Percentiles rank a stretch among this genome's conserved stretches.
Evolutionary conservation across 2,113 vertebrate species (phyloP).

Genomic region (Oncorhynchus keta): DNA sequence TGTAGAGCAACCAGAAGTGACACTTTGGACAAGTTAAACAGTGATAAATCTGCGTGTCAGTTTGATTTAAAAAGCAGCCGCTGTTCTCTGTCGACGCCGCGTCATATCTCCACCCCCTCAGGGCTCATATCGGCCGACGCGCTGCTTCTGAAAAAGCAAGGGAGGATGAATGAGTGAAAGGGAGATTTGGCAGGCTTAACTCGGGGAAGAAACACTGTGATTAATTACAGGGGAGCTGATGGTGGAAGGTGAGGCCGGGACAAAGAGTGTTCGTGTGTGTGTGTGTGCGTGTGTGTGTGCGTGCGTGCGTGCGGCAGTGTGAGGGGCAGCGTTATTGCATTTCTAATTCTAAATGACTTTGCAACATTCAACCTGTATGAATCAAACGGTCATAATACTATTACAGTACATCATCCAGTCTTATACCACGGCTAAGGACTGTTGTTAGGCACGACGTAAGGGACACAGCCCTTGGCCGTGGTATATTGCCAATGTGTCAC

Average conservation of each 20-base stretch:
- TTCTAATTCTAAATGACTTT: no score
- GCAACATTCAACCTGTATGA: no score
- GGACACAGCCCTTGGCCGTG: no score
- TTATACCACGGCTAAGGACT: slow-evolving; percentile 29
- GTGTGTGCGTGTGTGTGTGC: slow-evolving; percentile 37
- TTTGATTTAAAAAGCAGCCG: slow-evolving; percentile 69
- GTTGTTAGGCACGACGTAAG: no score
- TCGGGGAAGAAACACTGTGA: slow-evolving; percentile 59
- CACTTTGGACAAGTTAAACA: slow-evolving; percentile 76
- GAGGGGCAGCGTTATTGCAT: neutral
- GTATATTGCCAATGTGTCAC: no score
- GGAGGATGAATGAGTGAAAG: slow-evolving; percentile 73
- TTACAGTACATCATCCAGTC: neutral
- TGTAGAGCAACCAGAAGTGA: slow-evolving; percentile 70
- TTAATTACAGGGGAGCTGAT: slow-evolving; percentile 70
- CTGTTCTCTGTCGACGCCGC: slow-evolving; percentile 63
- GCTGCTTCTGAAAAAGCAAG: slow-evolving; percentile 60
- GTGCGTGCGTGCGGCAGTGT: slow-evolving; percentile 7
- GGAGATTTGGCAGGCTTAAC: slow-evolving; percentile 67
- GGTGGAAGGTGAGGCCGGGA: slow-evolving; percentile 56
- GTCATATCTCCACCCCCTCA: slow-evolving; percentile 65
- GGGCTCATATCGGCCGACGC: slow-evolving; percentile 63
- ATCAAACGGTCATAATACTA: no score
- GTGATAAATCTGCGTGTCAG: slow-evolving; percentile 76
- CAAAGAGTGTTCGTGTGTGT: slow-evolving; percentile 30